These are phyloP conservation scores for Neuroterus valhalla DNA, from an alignment of 1,140 invertebrate species.

Conservation along the genomic window DNA sequence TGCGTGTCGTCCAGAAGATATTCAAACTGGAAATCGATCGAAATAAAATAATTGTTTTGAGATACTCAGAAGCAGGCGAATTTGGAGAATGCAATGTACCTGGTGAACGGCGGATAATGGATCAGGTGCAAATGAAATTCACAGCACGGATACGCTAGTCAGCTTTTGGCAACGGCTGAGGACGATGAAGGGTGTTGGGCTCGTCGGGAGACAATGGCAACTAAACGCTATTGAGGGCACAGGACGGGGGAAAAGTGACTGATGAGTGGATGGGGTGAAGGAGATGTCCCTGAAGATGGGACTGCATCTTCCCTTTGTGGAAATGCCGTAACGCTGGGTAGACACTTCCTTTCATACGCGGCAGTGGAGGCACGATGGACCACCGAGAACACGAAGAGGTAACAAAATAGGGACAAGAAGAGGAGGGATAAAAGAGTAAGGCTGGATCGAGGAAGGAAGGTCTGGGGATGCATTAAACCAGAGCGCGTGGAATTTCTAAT, in stretches of 20 bases:
- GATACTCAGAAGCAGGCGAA: background rate
- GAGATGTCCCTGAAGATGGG: conserved; percentile 58
- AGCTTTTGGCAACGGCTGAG: conserved; percentile 65
- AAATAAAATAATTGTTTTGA: background rate
- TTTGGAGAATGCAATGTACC: background rate
- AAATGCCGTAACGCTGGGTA: conserved; percentile 68
- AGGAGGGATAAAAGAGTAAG: conserved; percentile 45
- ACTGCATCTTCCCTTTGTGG: conserved; percentile 65
- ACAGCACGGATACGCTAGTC: conserved; percentile 66
- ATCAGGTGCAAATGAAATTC: conserved; percentile 67
- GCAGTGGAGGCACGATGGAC: conserved; percentile 41
- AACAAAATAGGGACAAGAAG: conserved; percentile 43
- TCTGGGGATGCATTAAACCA: conserved; percentile 50
- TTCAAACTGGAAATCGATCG: no score
- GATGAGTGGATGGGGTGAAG: conserved; percentile 56
- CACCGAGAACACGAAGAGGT: conserved; percentile 45
- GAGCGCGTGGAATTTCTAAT: conserved; percentile 41
- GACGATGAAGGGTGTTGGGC: conserved; percentile 60
- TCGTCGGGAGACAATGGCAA: conserved; percentile 69
- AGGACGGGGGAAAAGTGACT: conserved; percentile 45
- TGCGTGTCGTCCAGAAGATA: no score
- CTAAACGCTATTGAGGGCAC: conserved; percentile 60
- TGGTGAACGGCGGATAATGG: conserved; percentile 36
- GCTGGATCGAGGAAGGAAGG: conserved; percentile 39
- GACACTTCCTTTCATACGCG: conserved; percentile 72